A percentile compares a stretch with the other conserved stretches of the same genome.
These are phyloP conservation scores for Melipona beecheii DNA, from an alignment of 2,888 invertebrate species.

Conservation along the genomic window DNA sequence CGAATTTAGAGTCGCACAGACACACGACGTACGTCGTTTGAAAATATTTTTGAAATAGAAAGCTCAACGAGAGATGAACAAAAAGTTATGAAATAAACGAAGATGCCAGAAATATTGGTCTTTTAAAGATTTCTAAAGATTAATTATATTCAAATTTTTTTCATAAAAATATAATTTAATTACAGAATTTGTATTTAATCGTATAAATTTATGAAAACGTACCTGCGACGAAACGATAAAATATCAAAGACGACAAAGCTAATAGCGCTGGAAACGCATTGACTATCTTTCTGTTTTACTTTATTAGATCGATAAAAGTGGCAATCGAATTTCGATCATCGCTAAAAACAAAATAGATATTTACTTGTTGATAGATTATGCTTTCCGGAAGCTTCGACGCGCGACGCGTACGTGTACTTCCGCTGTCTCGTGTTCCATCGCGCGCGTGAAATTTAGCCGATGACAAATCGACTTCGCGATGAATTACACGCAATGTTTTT, in stretches of 20 bases:
- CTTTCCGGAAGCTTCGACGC: slow-evolving; percentile 51
- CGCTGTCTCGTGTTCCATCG: slow-evolving; percentile 42
- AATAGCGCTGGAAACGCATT: too few species aligned
- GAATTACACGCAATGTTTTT: slow-evolving; percentile 18
- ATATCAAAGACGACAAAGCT: too few species aligned
- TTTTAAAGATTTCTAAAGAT: too few species aligned
- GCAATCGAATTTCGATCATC: slow-evolving; percentile 13
- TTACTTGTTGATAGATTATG: slow-evolving; percentile 54
- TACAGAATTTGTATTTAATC: too few species aligned
- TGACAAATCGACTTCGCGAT: slow-evolving; percentile 39
- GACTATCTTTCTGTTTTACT: too few species aligned
- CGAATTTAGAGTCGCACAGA: neutral
- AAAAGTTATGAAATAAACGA: neutral
- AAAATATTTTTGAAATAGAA: neutral
- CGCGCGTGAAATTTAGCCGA: neutral
- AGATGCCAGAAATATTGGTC: neutral
- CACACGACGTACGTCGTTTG: neutral
- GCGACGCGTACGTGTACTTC: slow-evolving; percentile 28
- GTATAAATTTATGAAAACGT: too few species aligned
- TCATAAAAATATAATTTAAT: too few species aligned
- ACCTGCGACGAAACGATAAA: too few species aligned
- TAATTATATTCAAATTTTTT: too few species aligned
- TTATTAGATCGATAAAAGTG: too few species aligned
- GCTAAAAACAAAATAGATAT: slow-evolving; percentile 28
- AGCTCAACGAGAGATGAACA: neutral